Base-by-base conservation (phyloP, 1,140 invertebrate species). In the Drosophila sproati region DNA sequence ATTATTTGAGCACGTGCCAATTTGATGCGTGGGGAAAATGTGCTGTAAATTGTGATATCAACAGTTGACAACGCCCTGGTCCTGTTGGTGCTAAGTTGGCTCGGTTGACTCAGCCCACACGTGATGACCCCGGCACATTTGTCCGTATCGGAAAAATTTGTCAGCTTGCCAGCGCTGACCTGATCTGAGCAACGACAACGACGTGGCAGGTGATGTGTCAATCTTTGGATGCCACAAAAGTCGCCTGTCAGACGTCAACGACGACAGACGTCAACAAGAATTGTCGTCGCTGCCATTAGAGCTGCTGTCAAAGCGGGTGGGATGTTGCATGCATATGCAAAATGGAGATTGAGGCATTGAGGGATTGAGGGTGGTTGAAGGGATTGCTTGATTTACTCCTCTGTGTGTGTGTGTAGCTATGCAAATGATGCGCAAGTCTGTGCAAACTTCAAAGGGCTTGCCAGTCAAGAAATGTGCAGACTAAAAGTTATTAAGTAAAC, bases 161-260 rank as follows among this genome's bases (percentile, higher is more conserved):
- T 10, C 12, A 34, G 37, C 55, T 54, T 69, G 55, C 39, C 8
- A n/a, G 67, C 70, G 82, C 56, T 76, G 80, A 73, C 82, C 70
- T 51, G 51, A 20, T 20, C 20, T 20, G 20, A 20, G 20, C 20
- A 20, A 20, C 12, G 48, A 8, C 67, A 51, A 63, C 61, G 37
- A 75, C 71, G 50, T 73, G 71, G 60, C 76, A 82, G 75, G 76
- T 79, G 78, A 47, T 72, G 72, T 77, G 76, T 63, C 71, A 87
- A 79, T 79, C 76, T 57, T 82, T 68, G 64, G 61, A 5, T 51
- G 51, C 37, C 66, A 57, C 6, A 32, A n/a, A 69, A 51, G 73
- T 52, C 37, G 48, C 10, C 69, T 72, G 64, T 56, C 74, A 54
- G 35, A 32, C 45, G 66, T 41, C 54, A 8, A 43, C 54, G 20